Base-by-base conservation (phyloP, 2,888 invertebrate species). In the Protophormia terraenovae region DNA sequence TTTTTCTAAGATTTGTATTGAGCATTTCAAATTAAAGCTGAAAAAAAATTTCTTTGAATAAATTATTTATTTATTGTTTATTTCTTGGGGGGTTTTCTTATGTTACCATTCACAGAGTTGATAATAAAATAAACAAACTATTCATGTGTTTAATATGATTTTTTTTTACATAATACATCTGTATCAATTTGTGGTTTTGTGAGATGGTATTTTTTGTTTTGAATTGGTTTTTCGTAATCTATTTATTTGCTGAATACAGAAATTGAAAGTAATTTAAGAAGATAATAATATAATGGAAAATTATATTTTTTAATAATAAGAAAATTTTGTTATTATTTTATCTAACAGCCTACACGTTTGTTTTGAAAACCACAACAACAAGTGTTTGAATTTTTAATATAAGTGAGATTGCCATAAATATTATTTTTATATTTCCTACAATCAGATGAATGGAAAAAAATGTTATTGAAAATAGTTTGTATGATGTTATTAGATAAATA, bases 281-380 rank as follows among this genome's bases (percentile, higher is more conserved):
- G 76, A 71, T 55, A 76, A 64, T 72, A 62, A 22, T 22, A 38
- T 29, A 60, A 35, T 73, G 27, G 41, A 41, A 27, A 16, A 75
- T 38, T 64, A 32, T 53, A 45, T n/a, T 35, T 60, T 32, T 53
- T 60, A 50, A 38, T n/a, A n/a, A 45, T 32, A 60, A 58, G 27
- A 75, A 62, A 73, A 64, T 14, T 38, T 75, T 62, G 5, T 60
- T n/a, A n/a, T n/a, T n/a, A 69, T 38, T 50, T 24, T 38, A 38
- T 76, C 29, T 55, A 62, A 7, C 67, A 80, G 73, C 76, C 78
- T 69, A 80, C 76, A 41, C 71, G 32, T 14, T 64, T 55, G 32
- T 62, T 45, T 32, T 16, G 16, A 72, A 84, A 84, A 84, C 84
- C 72, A 60, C 79, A 84, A 71, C 29, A 84, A 55, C 82, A 80